These are phyloP conservation scores for Yponomeuta plumbellus DNA, from an alignment of 2,888 invertebrate genomes.

Conservation along the genomic window DNA sequence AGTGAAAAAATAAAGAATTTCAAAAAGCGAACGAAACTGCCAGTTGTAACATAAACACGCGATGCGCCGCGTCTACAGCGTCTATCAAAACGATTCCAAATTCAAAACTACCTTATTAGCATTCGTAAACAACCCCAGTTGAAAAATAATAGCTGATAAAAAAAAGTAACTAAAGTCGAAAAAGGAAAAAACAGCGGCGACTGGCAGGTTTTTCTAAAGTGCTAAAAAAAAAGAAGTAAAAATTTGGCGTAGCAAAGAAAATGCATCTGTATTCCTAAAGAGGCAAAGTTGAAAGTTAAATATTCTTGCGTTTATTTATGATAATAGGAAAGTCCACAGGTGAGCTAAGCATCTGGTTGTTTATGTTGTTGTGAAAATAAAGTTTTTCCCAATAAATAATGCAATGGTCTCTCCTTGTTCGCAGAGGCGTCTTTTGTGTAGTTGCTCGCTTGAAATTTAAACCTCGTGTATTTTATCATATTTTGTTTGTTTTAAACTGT, in stretches of 20 bases:
- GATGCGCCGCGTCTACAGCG: background rate
- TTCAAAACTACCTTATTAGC: conserved; percentile 34
- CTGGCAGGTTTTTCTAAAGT: conserved; percentile 6
- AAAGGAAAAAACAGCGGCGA: conserved; percentile 44
- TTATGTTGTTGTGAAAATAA: conserved; percentile 67
- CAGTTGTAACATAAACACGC: background rate
- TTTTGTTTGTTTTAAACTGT: conserved; percentile 14
- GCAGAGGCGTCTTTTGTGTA: conserved; percentile 17
- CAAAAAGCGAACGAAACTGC: background rate
- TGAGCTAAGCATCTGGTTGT: conserved; percentile 59
- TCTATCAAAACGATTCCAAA: conserved; percentile 17
- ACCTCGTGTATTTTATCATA: background rate
- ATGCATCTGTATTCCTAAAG: conserved; percentile 10
- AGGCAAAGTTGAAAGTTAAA: conserved; percentile 5
- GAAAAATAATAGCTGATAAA: conserved; percentile 14
- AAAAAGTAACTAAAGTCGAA: conserved; percentile 35
- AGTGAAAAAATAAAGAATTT: background rate
- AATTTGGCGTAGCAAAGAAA: conserved; percentile 20
- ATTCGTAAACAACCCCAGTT: conserved; percentile 49
- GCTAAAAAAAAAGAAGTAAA: conserved; percentile 44
- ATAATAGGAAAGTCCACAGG: conserved; percentile 55
- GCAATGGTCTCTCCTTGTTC: conserved; percentile 39
- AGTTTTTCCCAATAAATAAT: conserved; percentile 73
- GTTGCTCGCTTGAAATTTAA: conserved; percentile 21
- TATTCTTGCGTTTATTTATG: conserved; percentile 25